Evolutionary conservation across 1,140 invertebrate genomes (phyloP).

Genomic region (Polyergus mexicanus): DNA sequence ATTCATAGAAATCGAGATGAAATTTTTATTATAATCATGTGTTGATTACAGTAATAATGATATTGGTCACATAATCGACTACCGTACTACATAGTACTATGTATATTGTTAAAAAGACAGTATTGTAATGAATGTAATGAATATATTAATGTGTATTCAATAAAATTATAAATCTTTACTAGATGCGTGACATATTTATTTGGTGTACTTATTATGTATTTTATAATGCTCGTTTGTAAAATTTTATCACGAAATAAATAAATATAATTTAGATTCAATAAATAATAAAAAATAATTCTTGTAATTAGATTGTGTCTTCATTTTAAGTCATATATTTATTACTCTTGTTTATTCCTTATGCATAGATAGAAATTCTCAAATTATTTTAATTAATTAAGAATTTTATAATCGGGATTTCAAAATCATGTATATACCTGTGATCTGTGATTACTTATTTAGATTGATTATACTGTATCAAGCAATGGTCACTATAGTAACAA

Average conservation of each 20-base stretch:
- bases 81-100: slow-evolving; percentile 2
- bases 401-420: not conserved
- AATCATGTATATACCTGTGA: not conserved
- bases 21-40: slow-evolving; percentile 39
- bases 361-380: not conserved
- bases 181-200: not conserved
- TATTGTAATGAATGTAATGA: slow-evolving; percentile 30
- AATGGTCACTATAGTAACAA: slow-evolving; percentile 52
- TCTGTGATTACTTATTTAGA: not conserved
- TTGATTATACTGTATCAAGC: not conserved
- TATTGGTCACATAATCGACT: not conserved
- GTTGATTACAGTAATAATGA: slow-evolving; percentile 12
- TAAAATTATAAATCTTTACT: slow-evolving; percentile 33
- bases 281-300: slow-evolving; percentile 10
- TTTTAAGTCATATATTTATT: not conserved
- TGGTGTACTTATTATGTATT: not conserved
- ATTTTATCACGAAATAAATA: slow-evolving; percentile 30
- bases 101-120: slow-evolving; percentile 21
- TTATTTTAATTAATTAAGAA: not conserved
- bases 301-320: not conserved
- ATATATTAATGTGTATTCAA: slow-evolving; percentile 32
- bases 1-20: not conserved
- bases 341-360: not conserved
- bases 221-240: not conserved
- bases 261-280: not conserved